These are phyloP conservation scores for Parauchenoglanis ngamensis DNA, from an alignment of 2,797 vertebrate species.

Conservation along the genomic window DNA sequence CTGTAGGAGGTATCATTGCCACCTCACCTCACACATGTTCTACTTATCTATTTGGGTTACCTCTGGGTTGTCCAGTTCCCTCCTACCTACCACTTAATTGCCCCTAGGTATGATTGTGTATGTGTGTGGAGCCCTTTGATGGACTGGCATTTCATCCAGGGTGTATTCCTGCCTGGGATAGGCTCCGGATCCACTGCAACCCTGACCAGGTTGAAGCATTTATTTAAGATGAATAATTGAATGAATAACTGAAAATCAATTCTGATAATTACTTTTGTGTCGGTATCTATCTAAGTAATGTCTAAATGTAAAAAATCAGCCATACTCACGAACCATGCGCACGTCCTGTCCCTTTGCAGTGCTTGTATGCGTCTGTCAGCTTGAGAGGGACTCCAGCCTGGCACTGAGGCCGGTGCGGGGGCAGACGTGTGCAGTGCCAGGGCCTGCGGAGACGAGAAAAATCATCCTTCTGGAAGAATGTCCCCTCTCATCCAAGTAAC, in stretches of 20 bases:
- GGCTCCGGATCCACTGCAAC: background rate
- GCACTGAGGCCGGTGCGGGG: slow-evolving; percentile 55
- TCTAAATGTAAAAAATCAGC: background rate
- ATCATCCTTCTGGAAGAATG: slow-evolving; percentile 77
- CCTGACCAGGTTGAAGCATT: background rate
- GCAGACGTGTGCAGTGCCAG: slow-evolving; percentile 66
- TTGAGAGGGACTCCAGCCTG: slow-evolving; percentile 17
- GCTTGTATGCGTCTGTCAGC: slow-evolving; percentile 18
- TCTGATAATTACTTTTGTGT: background rate
- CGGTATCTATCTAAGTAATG: background rate
- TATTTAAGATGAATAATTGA: background rate
- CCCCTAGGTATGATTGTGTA: background rate
- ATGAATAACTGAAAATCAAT: background rate
- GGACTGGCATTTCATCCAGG: background rate
- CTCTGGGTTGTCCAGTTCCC: background rate
- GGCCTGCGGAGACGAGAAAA: slow-evolving; percentile 70
- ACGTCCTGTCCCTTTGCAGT: background rate
- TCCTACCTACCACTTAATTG: background rate
- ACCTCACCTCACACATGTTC: background rate
- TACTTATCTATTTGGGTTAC: background rate
- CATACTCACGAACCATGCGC: slow-evolving; percentile 39
- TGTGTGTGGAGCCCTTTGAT: background rate
- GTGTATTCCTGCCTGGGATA: background rate
- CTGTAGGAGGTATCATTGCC: background rate
- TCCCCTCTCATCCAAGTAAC: slow-evolving; percentile 75